These are phyloP conservation scores for Petromus typicus DNA, from an alignment of 2,113 vertebrate species.

Conservation along the genomic window DNA sequence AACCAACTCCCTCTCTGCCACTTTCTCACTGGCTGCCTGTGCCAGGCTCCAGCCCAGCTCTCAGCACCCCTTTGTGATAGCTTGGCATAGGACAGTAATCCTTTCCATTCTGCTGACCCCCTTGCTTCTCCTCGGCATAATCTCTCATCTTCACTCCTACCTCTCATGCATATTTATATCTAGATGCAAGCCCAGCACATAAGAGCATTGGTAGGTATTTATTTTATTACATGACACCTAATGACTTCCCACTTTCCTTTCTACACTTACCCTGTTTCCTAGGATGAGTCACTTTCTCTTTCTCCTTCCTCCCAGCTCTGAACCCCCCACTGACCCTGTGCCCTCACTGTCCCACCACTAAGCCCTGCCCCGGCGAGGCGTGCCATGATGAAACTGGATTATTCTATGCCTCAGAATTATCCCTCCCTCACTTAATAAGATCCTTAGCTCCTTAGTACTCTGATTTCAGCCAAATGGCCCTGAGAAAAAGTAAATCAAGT, in stretches of 20 bases:
- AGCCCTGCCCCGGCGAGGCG: not conserved
- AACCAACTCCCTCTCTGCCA: not conserved
- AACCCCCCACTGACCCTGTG: not conserved
- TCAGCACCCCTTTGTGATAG: not conserved
- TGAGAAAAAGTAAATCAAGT: not conserved
- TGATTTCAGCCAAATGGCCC: constrained; percentile 13
- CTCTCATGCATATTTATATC: not conserved
- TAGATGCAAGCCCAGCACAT: not conserved
- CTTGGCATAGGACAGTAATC: not conserved
- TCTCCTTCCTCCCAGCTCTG: not conserved
- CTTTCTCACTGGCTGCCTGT: not conserved
- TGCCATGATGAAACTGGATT: not conserved
- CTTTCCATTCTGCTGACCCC: not conserved
- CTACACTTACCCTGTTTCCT: not conserved
- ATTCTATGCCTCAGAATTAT: not conserved
- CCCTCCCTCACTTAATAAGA: not conserved
- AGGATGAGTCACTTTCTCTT: not conserved
- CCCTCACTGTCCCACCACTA: not conserved
- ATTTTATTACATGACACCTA: not conserved
- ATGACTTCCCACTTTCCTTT: not conserved
- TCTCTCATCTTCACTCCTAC: not conserved
- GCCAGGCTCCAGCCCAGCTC: not conserved
- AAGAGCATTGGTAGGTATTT: not conserved
- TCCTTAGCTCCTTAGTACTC: not conserved
- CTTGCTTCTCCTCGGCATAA: not conserved